Conservation (phyloP, 2,888 invertebrate genomes). For the Torymus texanus region DNA sequence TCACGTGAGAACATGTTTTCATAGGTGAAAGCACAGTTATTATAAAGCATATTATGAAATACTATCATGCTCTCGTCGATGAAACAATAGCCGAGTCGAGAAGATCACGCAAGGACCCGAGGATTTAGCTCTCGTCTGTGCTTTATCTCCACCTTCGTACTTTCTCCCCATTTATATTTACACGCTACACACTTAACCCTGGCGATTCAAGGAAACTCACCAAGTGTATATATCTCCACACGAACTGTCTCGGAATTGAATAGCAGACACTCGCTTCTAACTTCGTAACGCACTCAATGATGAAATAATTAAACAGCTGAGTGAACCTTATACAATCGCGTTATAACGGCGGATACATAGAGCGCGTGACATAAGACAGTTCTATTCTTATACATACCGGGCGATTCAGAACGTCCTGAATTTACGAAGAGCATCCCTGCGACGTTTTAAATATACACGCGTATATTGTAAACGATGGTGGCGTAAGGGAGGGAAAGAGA, state of each 20-base stretch:
- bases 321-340: conserved; percentile 7
- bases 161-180: no score
- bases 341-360: neutral
- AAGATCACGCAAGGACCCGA: no score
- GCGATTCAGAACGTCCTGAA: neutral
- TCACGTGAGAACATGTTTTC: no score
- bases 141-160: no score
- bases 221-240: neutral
- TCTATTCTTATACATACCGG: neutral
- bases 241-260: neutral
- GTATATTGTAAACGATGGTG: neutral
- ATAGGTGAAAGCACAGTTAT: no score
- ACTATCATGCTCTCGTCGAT: no score
- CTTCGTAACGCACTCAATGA: conserved; percentile 10
- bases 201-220: neutral
- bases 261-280: neutral
- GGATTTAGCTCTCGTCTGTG: no score
- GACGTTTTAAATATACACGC: neutral
- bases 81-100: no score
- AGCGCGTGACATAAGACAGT: neutral
- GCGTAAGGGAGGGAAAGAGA: neutral
- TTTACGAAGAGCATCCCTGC: neutral
- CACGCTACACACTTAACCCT: neutral
- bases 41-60: no score
- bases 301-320: conserved; percentile 26